Evolutionary conservation across 2,113 vertebrate species (phyloP).

Genomic region (Paralichthys olivaceus): DNA sequence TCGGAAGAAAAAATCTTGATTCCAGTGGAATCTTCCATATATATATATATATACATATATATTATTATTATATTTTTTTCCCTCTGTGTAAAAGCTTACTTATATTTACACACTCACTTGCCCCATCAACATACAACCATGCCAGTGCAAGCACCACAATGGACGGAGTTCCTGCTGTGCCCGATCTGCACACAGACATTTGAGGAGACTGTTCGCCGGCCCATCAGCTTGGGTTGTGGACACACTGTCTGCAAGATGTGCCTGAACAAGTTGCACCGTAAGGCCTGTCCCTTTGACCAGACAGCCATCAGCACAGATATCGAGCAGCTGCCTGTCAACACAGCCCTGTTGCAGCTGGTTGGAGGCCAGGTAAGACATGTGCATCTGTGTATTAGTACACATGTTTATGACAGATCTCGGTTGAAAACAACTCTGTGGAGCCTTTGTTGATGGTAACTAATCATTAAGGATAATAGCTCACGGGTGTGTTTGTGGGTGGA

Average conservation of each 20-base stretch:
- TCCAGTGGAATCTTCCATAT: conserved; percentile 99
- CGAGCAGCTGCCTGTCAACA: conserved; percentile 97
- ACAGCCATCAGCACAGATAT: conserved; percentile 98
- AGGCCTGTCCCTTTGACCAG: conserved; percentile 99
- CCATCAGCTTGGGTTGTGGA: conserved; percentile 97
- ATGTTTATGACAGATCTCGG: neutral
- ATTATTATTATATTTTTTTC: conserved; percentile 80
- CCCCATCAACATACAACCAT: conserved; percentile 88
- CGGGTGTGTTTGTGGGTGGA: neutral
- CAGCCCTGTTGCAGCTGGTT: conserved; percentile 94
- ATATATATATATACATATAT: conserved; percentile 53
- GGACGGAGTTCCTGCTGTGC: conserved; percentile 99
- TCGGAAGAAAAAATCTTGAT: conserved; percentile 88
- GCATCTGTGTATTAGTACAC: neutral
- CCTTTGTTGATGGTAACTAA: neutral
- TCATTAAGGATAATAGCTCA: neutral
- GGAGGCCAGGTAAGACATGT: conserved; percentile 90
- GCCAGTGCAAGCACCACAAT: conserved; percentile 99
- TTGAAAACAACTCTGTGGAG: neutral
- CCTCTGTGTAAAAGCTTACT: conserved; percentile 83
- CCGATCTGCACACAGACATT: conserved; percentile 99
- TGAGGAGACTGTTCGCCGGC: conserved; percentile 95
- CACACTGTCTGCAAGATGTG: conserved; percentile 99
- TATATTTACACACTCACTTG: conserved; percentile 74
- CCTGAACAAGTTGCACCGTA: conserved; percentile 98